Conservation (phyloP, 2,113 vertebrate genomes). For the Xiphophorus maculatus region DNA sequence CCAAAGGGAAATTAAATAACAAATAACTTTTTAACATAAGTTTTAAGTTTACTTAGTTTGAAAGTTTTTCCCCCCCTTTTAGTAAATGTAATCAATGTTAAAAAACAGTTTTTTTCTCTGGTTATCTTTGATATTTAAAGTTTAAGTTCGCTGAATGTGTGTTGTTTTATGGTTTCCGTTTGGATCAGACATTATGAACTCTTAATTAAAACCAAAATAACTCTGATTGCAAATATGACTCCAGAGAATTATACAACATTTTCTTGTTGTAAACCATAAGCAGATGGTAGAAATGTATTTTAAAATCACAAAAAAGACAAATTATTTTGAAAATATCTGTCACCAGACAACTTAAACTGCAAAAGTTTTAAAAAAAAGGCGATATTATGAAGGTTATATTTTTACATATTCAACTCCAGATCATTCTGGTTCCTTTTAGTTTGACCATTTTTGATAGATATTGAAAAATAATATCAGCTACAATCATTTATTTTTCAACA, state of each 20-base stretch:
- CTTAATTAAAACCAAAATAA: background rate
- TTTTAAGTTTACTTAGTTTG: no score
- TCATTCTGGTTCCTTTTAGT: background rate
- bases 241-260: no score
- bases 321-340: background rate
- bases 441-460: background rate
- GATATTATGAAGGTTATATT: background rate
- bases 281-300: background rate
- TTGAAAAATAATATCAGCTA: background rate
- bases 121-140: background rate
- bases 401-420: background rate
- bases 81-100: background rate
- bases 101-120: background rate
- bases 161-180: background rate
- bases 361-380: background rate
- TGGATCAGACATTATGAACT: background rate
- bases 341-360: background rate
- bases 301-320: background rate
- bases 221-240: background rate
- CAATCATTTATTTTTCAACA: slow-evolving; percentile 1
- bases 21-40: no score
- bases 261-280: no score
- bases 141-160: no score
- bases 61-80: no score
- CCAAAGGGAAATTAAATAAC: no score